phyloP scores from a whole-genome alignment of 2,888 invertebrate genomes.

The Morpho deidamia region DNA sequence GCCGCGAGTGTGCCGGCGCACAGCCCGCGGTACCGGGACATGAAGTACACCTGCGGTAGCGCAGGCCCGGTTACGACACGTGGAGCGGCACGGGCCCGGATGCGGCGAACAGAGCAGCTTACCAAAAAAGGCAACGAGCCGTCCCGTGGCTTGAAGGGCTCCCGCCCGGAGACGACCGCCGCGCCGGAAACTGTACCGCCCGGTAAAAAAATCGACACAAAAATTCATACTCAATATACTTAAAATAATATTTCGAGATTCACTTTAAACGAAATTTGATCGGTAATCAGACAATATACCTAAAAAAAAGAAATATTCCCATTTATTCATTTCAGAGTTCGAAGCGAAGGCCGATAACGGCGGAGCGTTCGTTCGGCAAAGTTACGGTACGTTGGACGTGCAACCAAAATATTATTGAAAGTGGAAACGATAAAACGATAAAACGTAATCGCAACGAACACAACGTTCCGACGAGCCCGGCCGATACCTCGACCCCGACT shows the following conservation, averaged over 20 bases:
- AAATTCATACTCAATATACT: too few relatives aligned
- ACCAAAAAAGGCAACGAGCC: constrained; percentile 50
- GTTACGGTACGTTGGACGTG: constrained; percentile 2
- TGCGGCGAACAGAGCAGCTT: constrained; percentile 29
- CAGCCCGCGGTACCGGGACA: constrained; percentile 54
- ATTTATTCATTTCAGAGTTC: constrained; percentile 38
- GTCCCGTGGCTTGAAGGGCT: constrained; percentile 43
- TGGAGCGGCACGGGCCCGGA: too few relatives aligned
- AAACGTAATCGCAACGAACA: background rate
- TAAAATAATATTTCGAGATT: too few relatives aligned
- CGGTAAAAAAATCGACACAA: too few relatives aligned
- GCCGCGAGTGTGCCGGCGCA: constrained; percentile 55
- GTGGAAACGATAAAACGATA: constrained; percentile 1
- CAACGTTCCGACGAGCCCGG: too few relatives aligned
- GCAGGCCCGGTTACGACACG: too few relatives aligned
- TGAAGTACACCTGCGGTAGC: constrained; percentile 46
- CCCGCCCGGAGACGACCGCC: constrained; percentile 32
- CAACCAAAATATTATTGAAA: constrained; percentile 9
- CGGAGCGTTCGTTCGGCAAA: background rate
- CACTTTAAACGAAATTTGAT: too few relatives aligned
- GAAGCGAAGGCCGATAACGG: background rate
- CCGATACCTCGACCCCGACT: too few relatives aligned
- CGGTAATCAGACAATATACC: constrained; percentile 25
- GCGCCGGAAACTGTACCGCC: constrained; percentile 5
- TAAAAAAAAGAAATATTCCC: constrained; percentile 34